Base-by-base conservation (phyloP, 2,797 vertebrate species). In the Myotis daubentonii region DNA sequence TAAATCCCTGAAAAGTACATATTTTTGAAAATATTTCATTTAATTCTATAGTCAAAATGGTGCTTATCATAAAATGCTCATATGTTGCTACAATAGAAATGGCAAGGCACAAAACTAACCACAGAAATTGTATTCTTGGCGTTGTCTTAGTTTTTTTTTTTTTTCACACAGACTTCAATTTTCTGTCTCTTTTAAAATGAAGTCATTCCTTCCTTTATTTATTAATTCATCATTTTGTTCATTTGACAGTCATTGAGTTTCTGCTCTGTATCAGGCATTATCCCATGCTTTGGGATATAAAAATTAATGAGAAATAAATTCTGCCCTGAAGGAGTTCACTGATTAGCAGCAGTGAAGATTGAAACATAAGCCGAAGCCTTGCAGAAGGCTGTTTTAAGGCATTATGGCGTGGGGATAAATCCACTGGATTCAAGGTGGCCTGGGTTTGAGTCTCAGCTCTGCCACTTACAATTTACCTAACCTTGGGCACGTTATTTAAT, bases 51-150 rank as follows among this genome's bases (percentile, higher is more conserved):
- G 79, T 94, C 97, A 96, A 96, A 98, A 96, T 95, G 79, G 41
- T 95, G 85, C 97, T 97, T 98, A 97, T 98, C 97, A 96, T 95
- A 94, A 98, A 97, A 97, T 93, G 85, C 88, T 97, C 88, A 53
- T 92, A 95, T 96, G 36, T 96, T 95, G 97, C 88, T 96, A 84
- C 95, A 93, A 83, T 97, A 96, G 95, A 98, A 83, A 96, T 96
- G 49, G 41, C 95, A 60, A 36, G 28, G 6, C 2, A 53, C 17
- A 49, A 62, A 93, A 66, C 41, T 93, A 88, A 94, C 22, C 68
- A 57, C 15, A 57, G 55, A 33, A 36, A 60, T 72, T 25, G 15
- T 75, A 95, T 84, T 74, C 72, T 85, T 87, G 16, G 11, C 47
- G 4, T 78, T 79, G 17, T 93, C 88, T 41, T 75, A 79, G 36